These are phyloP conservation scores for Arion vulgaris DNA, from an alignment of 1,140 invertebrate genomes.

Conservation along the genomic window DNA sequence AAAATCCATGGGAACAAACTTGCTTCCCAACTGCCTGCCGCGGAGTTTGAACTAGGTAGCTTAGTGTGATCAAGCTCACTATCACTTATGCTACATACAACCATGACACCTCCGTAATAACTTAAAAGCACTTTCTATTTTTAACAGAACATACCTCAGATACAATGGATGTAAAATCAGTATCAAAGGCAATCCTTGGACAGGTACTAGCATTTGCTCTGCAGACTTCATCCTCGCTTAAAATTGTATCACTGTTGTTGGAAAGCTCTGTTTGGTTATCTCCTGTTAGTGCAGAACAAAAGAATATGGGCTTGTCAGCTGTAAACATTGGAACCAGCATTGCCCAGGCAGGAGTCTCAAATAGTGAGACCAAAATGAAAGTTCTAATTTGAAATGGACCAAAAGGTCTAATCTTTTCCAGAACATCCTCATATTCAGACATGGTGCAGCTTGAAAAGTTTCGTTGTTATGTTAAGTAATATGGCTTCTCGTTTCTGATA, in stretches of 20 bases:
- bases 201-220: background rate
- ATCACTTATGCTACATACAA: too few species aligned
- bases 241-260: background rate
- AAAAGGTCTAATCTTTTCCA: conserved; percentile 57
- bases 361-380: conserved; percentile 62
- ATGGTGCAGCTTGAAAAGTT: conserved; percentile 32
- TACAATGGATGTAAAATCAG: conserved; percentile 22
- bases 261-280: background rate
- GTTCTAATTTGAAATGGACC: conserved; percentile 60
- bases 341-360: conserved; percentile 65
- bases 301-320: conserved; percentile 45
- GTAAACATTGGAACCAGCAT: conserved; percentile 65
- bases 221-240: background rate
- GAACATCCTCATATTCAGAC: conserved; percentile 59
- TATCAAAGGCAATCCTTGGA: background rate
- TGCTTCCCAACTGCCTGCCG: too few species aligned
- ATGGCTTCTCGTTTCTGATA: too few species aligned
- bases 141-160: background rate
- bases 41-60: too few species aligned
- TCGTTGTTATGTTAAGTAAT: background rate
- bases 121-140: background rate
- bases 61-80: too few species aligned
- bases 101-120: background rate
- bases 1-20: too few species aligned
- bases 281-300: background rate